A percentile compares a stretch with the other conserved stretches of the same genome.
These are phyloP conservation scores for Cephalopholis sonnerati DNA, from an alignment of 2,113 vertebrate species.

Conservation along the genomic window DNA sequence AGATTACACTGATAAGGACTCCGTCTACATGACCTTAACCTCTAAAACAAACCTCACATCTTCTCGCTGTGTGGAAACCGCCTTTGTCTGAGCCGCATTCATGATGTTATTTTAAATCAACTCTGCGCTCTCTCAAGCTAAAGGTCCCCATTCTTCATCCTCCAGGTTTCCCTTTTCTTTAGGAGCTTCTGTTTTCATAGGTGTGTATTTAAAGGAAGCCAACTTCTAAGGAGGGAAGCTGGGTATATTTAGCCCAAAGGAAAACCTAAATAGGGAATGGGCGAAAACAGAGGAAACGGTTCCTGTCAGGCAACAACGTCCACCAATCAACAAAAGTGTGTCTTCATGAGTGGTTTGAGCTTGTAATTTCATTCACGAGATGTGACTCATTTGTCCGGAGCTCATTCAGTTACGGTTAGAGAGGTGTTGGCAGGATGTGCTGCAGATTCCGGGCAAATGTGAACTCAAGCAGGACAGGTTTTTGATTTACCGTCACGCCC, in stretches of 20 bases:
- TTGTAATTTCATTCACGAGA: background rate
- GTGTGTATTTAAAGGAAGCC: slow-evolving; percentile 74
- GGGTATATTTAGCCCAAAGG: slow-evolving; percentile 77
- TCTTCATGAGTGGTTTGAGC: background rate
- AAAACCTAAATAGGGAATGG: slow-evolving; percentile 72
- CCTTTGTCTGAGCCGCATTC: slow-evolving; percentile 16
- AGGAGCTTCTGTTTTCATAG: slow-evolving; percentile 68
- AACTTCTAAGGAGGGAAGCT: slow-evolving; percentile 68
- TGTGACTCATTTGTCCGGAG: slow-evolving; percentile 36
- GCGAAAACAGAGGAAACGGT: slow-evolving; percentile 66
- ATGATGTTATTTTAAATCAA: slow-evolving; percentile 35
- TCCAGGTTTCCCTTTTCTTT: slow-evolving; percentile 54
- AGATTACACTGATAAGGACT: background rate
- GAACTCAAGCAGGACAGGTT: background rate
- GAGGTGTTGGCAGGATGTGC: slow-evolving; percentile 49
- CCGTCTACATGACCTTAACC: background rate
- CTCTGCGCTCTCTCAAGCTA: slow-evolving; percentile 12
- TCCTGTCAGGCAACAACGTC: slow-evolving; percentile 37
- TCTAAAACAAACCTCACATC: background rate
- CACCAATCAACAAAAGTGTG: slow-evolving; percentile 7
- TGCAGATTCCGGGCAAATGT: slow-evolving; percentile 15
- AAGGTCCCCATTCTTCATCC: slow-evolving; percentile 25
- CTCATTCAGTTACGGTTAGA: background rate
- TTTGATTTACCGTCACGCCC: background rate
- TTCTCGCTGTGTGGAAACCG: slow-evolving; percentile 15